Evolutionary conservation across 1,140 invertebrate species (phyloP), one percentile per base, ranked within the genome.

Genomic region (Xylocopa sonorina): DNA sequence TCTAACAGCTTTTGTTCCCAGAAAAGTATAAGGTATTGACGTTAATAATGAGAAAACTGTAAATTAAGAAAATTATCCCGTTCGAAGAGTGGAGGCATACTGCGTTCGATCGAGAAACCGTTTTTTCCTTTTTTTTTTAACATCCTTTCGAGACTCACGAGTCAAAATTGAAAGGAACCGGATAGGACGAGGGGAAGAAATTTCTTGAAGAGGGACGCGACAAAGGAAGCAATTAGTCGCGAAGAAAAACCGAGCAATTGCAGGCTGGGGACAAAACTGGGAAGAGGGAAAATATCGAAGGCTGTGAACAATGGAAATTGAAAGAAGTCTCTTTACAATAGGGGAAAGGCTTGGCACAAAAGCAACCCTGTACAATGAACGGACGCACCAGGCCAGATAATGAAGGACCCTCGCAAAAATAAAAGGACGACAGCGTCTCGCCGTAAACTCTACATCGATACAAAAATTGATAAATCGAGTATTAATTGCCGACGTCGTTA

Each of bases 261-360:
- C 7, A 10, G 18, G 16, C 16, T 18, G 18, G 18, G 27, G 21
- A 48, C 21, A 38, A 50, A 77, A 50, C 29, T 38, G 2, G 2
- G 32, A n/a, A 43, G 50, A 29, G 32, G 16, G n/a, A 66, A 71
- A 43, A 43, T 66, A 53, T 55, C 60, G 46, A 41, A n/a, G 48
- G 7, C 62, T 5, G 34, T 16, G 21, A 18, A 77, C 64, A 69
- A 69, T 77, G 21, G 53, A 48, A n/a, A 48, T 24, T 57, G 10
- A 77, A 69, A 69, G 64, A n/a, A 69, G 53, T n/a, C 18, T 16
- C 10, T 58, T 18, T 24, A 60, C 75, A 71, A 77, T 77, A n/a
- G 66, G 41, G 4, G 34, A 57, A 51, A 63, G 38, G 12, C 3
- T 48, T n/a, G 29, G 10, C 32, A 46, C 1, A n/a, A 68, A 77